These are phyloP conservation scores for Aphodius granarius DNA, from an alignment of 2,888 invertebrate species.

Conservation along the genomic window DNA sequence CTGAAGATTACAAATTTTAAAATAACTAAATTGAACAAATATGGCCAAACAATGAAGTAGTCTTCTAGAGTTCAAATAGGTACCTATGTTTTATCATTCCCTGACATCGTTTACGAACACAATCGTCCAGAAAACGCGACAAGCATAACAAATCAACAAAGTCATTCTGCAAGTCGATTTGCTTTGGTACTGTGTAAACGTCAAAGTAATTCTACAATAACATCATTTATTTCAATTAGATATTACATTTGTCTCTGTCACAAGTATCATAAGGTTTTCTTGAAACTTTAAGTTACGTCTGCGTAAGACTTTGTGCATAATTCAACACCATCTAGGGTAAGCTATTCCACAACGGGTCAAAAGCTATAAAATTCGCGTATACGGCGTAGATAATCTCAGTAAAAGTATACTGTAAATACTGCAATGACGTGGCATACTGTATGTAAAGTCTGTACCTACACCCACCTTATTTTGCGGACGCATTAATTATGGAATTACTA, in stretches of 20 bases:
- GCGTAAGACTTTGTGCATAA: neutral
- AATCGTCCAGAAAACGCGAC: neutral
- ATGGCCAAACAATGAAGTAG: no score
- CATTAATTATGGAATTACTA: slow-evolving; percentile 14
- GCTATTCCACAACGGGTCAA: neutral
- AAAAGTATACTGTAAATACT: neutral
- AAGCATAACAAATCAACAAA: neutral
- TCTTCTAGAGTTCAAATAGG: no score
- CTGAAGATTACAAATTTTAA: no score
- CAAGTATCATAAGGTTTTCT: neutral
- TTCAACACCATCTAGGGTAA: neutral
- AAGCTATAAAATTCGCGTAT: neutral
- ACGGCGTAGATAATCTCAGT: neutral
- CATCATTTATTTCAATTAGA: neutral
- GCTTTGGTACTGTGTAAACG: neutral
- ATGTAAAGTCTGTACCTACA: neutral
- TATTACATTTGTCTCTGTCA: neutral
- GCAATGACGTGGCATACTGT: neutral
- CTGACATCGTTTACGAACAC: no score
- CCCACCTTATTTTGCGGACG: slow-evolving; percentile 1
- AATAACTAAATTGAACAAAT: no score
- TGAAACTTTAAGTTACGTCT: neutral
- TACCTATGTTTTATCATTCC: no score
- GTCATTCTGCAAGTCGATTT: neutral
- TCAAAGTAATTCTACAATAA: neutral